Evolutionary conservation across 2,113 vertebrate species (phyloP), one percentile per base, ranked within the genome.

Genomic region (Rana temporaria): DNA sequence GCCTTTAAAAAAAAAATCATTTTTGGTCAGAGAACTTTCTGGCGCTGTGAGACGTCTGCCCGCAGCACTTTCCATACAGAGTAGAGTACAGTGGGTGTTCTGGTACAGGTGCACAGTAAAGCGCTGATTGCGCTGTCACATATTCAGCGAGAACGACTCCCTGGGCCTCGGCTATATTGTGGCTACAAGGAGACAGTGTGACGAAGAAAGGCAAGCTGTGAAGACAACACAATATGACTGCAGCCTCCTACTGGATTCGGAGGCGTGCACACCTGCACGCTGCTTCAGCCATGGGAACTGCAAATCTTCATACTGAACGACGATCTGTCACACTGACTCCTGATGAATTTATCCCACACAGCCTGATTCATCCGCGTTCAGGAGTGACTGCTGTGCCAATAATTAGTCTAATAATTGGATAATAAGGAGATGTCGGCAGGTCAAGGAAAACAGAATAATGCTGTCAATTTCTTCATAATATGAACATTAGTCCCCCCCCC

Each of bases 381-480:
- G 56, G 56, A 34, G 60, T 75, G 4, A 38, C 72, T 22, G 56
- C 72, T 75, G 72, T 62, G 72, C 34, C 38, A 75, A 75, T 75
- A 75, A 75, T 75, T 75, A 75, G 12, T 24, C 30, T 17, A 62
- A 30, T 75, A 75, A 75, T 75, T 75, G 19, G 56, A 75, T 75
- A 62, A 75, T 75, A 75, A 38, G 56, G 57, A 60, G 14, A n/a
- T 38, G 72, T 16, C 32, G 19, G 60, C 22, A 75, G 72, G 72
- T 75, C 72, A 75, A 75, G 72, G 55, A 42, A 75, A 75, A 75
- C 6, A 32, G 72, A 60, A 75, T 60, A 38, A 62, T 60, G 6
- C 72, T 75, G 72, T 75, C 72, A 75, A 62, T 15, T 60, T 3
- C 57, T 60, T 60, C 19, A 60, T 22, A 74, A 74, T 74, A 22